Evolutionary conservation across 2,113 vertebrate genomes (phyloP), one percentile per base, ranked within the genome.

Genomic region (Beaufortia kweichowensis): DNA sequence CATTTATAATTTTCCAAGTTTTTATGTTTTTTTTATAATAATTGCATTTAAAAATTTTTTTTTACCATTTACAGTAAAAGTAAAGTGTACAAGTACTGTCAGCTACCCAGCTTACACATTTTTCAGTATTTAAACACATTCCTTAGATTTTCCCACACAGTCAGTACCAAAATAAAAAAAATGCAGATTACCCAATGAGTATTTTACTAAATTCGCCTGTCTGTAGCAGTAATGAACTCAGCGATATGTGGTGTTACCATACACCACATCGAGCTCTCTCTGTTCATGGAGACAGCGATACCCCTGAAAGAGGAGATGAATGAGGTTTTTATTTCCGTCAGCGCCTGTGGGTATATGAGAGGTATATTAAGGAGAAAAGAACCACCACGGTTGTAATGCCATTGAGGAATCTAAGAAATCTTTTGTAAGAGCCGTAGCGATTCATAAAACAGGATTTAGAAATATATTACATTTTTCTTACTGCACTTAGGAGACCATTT

Each of bases 271-370:
- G 17, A 50, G 67, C 62, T 73, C 56, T 15, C 67, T 72, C 68
- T 24, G 31, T 41, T 73, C 68, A 57, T 12, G 10, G 61, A 33
- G 48, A 57, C 39, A 33, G 31, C 3, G 55, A 73, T 67, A 61
- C 43, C 28, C 56, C 75, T 53, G 75, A 69, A 80, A 69, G 71
- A 75, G 43, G 56, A 63, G 72, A 75, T 24, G 72, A 70, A 63
- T 46, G 12, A 59, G 69, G 7, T 56, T 48, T 74, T 76, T 72
- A 79, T 79, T 82, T 76, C 72, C 55, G 26, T 82, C 55, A 55
- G 29, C 4, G 17, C 41, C 31, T 67, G 29, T 64, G 66, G 55
- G 41, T 33, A 64, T 24, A 46, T 75, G 57, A 46, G 75, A 26
- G 69, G n/a, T n/a, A 71, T 17, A 19, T 65, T 64, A 21, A 55